Evolutionary conservation across 2,888 invertebrate species (phyloP).

Genomic region (Pterostichus madidus): DNA sequence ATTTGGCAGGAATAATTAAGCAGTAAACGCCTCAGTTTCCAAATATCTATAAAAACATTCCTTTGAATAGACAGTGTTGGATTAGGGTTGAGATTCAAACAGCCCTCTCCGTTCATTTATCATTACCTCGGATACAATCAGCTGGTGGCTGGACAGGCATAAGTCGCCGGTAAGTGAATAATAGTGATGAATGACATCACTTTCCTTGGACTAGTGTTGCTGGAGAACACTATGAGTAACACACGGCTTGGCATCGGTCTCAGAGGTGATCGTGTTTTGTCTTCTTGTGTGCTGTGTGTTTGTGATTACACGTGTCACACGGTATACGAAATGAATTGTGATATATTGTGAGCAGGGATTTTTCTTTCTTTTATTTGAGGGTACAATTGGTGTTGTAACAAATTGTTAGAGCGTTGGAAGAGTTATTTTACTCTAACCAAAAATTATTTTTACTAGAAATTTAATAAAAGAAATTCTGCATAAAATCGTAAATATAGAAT

Average conservation of each 20-base stretch:
- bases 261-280: conserved; percentile 23
- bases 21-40: neutral
- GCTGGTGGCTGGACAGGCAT: conserved; percentile 49
- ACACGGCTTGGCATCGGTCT: neutral
- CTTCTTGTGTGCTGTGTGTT: conserved; percentile 35
- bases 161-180: conserved; percentile 55
- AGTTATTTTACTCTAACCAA: too few species aligned
- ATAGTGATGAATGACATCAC: conserved; percentile 49
- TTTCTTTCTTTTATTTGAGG: conserved; percentile 14
- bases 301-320: conserved; percentile 36
- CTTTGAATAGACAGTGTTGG: conserved; percentile 4
- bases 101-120: conserved; percentile 21
- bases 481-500: too few species aligned
- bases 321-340: conserved; percentile 28
- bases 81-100: neutral
- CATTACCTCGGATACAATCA: conserved; percentile 37
- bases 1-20: too few species aligned
- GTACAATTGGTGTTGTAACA: conserved; percentile 23
- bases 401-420: neutral
- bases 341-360: conserved; percentile 31
- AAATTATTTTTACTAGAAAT: too few species aligned
- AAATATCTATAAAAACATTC: neutral
- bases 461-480: too few species aligned
- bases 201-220: conserved; percentile 28
- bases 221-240: neutral